A percentile compares a stretch with the other conserved stretches of the same genome.
Conservation (phyloP, 2,888 invertebrate species). For the Ophion slaviceki region DNA sequence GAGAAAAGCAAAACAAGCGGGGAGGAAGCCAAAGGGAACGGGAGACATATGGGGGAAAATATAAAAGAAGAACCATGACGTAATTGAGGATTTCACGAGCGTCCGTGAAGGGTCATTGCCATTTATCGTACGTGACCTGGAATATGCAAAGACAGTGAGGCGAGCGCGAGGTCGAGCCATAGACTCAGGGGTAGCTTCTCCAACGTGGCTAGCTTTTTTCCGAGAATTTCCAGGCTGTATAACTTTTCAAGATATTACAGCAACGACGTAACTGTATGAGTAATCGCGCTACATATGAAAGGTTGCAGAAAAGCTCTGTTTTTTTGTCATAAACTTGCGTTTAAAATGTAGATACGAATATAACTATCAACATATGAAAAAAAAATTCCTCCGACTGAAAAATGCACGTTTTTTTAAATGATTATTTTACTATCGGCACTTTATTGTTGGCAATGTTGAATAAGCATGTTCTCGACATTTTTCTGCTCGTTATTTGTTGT, state of each 20-base stretch:
- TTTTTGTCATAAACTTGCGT: neutral
- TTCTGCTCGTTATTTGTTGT: neutral
- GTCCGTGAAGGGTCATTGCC: slow-evolving; percentile 59
- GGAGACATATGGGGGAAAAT: slow-evolving; percentile 6
- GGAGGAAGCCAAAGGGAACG: neutral
- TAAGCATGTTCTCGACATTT: too few relatives aligned
- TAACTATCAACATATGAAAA: neutral
- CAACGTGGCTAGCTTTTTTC: neutral
- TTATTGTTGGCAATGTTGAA: too few relatives aligned
- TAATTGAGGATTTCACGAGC: slow-evolving; percentile 51
- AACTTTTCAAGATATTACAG: slow-evolving; percentile 39
- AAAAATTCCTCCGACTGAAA: neutral
- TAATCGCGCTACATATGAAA: slow-evolving; percentile 19
- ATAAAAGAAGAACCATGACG: slow-evolving; percentile 21
- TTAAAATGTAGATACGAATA: neutral
- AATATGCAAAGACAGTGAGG: slow-evolving; percentile 61
- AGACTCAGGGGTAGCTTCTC: slow-evolving; percentile 40
- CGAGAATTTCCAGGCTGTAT: slow-evolving; percentile 4
- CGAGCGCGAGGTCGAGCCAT: slow-evolving; percentile 46
- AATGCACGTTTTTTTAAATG: neutral
- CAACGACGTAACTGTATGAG: slow-evolving; percentile 19
- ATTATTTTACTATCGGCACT: too few relatives aligned
- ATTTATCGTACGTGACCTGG: slow-evolving; percentile 61
- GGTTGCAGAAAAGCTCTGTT: slow-evolving; percentile 1
- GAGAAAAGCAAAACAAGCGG: slow-evolving; percentile 12